Conservation (phyloP, 1,140 invertebrate genomes). For the Halictus rubicundus region DNA sequence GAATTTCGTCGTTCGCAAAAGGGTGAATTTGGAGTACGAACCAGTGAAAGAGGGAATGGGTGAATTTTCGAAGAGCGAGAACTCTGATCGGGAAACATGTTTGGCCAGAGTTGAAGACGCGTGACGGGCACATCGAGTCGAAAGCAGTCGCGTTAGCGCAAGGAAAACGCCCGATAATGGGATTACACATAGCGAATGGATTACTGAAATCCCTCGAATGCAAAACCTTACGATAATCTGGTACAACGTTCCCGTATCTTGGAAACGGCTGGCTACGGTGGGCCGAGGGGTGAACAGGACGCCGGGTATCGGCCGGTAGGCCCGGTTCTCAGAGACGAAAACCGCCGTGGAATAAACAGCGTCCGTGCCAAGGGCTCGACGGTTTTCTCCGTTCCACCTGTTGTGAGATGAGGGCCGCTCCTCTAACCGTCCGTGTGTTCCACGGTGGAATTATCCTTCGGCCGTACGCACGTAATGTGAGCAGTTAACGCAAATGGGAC, state of each 20-base stretch:
- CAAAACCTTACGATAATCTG: slow-evolving; percentile 66
- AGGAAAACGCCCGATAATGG: slow-evolving; percentile 72
- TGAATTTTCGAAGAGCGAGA: too few species aligned
- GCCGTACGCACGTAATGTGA: slow-evolving; percentile 38
- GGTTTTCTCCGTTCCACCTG: slow-evolving; percentile 20
- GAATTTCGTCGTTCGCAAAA: too few species aligned
- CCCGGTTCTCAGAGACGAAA: slow-evolving; percentile 6
- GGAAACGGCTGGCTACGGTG: slow-evolving; percentile 23
- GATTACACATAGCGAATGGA: slow-evolving; percentile 69
- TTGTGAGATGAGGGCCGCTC: background rate
- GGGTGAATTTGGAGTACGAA: too few species aligned
- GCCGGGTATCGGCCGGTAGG: background rate
- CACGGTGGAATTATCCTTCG: slow-evolving; percentile 18
- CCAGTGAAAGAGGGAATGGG: too few species aligned
- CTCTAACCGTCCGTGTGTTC: background rate
- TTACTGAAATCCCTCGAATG: slow-evolving; percentile 75
- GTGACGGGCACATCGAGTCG: background rate
- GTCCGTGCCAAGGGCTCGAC: background rate
- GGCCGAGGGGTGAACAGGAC: too few species aligned
- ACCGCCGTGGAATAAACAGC: slow-evolving; percentile 2
- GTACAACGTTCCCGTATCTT: slow-evolving; percentile 43
- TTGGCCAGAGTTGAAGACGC: too few species aligned
- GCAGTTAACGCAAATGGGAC: slow-evolving; percentile 45
- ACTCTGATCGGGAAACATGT: too few species aligned
- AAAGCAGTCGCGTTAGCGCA: slow-evolving; percentile 30